Evolutionary conservation across 23 tunicate genomes (phyloP), one percentile per base, ranked within the genome.

Genomic region (Halocynthia roretzi): DNA sequence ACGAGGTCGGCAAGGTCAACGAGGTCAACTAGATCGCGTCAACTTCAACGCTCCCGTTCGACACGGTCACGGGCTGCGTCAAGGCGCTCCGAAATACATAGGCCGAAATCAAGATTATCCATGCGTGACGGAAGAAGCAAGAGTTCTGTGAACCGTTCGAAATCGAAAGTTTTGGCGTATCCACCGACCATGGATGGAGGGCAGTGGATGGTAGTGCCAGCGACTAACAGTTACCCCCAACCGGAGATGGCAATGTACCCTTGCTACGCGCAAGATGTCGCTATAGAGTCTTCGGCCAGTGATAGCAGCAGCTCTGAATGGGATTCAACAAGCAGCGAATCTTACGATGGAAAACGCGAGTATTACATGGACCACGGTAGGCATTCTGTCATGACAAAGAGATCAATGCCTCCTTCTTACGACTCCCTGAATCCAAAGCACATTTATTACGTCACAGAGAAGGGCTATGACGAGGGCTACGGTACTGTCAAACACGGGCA

Each of bases 401-500:
- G 78, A 54, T 50, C 49, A 22, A 62, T 21, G 14, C 78, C 78
- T 2, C 78, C 78, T n/a, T 15, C 62, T n/a, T 74, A 74, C 56
- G 56, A 71, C 0, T 40, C 50, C 5, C 54, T 54, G 8, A 65
- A 40, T 8, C 54, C 54, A 10, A 50, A 54, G 12, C 76, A 20
- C 5, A 31, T 31, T 31, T 50, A 10, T 50, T 53, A 52, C 78
- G 2, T 54, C 7, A 2, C 31, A 0, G 78, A 54, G 40, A 74
- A 74, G 64, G 56, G 56, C 56, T 74, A 54, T 74, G 78, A 74
- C 64, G 78, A 74, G 22, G 78, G 78, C 9, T 74, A 74, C 63
- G 64, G 31, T 18, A 74, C 78, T 6, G 64, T 62, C 10, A 74
- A 18, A 4, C 44, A 31, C 44, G 44, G 44, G 2, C 44, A 4